Evolutionary conservation across 1,140 invertebrate genomes (phyloP).

Genomic region (Homarus americanus): DNA sequence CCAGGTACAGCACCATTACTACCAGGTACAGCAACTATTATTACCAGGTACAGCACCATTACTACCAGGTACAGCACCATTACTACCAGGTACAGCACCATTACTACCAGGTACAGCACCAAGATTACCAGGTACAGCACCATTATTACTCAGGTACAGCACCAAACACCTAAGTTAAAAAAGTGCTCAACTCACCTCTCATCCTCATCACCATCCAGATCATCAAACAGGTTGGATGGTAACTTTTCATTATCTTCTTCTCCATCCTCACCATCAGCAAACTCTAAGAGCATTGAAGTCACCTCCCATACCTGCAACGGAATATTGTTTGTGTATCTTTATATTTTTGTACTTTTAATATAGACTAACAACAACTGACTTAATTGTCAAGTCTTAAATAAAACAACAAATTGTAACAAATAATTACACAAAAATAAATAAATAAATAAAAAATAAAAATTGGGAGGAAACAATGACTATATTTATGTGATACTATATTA

Average conservation of each 20-base stretch:
- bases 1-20: too few relatives aligned
- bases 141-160: too few relatives aligned
- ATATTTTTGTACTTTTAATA: background rate
- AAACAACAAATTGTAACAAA: background rate
- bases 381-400: background rate
- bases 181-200: constrained; percentile 51
- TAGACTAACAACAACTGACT: background rate
- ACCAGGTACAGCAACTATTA: too few relatives aligned
- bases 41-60: too few relatives aligned
- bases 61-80: too few relatives aligned
- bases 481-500: background rate
- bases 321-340: background rate
- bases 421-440: background rate
- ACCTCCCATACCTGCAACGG: constrained; percentile 56
- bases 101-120: too few relatives aligned
- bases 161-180: too few relatives aligned
- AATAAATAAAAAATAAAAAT: background rate
- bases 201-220: constrained; percentile 60
- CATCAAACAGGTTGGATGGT: constrained; percentile 62
- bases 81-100: too few relatives aligned
- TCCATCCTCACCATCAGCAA: constrained; percentile 65
- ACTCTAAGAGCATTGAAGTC: constrained; percentile 68
- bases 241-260: constrained; percentile 64
- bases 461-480: background rate
- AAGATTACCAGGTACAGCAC: too few relatives aligned